Evolutionary conservation across 2,113 vertebrate species (phyloP).

Genomic region (Callospermophilus lateralis): DNA sequence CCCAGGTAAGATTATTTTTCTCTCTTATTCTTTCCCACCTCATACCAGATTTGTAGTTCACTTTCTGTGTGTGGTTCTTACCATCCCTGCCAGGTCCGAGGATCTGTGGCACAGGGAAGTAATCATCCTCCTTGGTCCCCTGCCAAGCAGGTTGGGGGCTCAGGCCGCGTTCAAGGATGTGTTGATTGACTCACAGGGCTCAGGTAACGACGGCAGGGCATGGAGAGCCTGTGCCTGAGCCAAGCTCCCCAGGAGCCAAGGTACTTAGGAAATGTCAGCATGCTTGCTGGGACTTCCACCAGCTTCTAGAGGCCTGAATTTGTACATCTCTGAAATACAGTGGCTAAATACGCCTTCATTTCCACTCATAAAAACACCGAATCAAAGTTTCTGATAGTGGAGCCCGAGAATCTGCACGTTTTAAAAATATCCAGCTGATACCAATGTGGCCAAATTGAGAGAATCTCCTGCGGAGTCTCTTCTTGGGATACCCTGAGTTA

Average conservation of each 20-base stretch:
- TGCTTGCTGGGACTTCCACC: background rate
- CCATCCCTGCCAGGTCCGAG: background rate
- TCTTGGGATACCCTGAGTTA: background rate
- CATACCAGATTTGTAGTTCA: background rate
- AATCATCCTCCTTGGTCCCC: background rate
- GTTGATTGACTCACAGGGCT: background rate
- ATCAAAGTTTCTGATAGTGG: background rate
- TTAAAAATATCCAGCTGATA: background rate
- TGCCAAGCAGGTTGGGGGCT: background rate
- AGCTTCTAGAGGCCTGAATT: background rate
- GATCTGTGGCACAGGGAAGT: background rate
- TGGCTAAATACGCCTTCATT: slow-evolving; percentile 67
- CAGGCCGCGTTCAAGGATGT: background rate
- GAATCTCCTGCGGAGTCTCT: background rate
- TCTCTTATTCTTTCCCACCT: background rate
- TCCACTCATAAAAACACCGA: background rate
- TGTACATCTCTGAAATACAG: background rate
- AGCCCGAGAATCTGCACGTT: background rate
- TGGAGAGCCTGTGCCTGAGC: background rate
- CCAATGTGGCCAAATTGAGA: background rate
- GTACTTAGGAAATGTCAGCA: background rate
- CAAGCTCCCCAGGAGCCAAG: background rate
- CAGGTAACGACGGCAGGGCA: background rate
- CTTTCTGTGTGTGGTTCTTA: background rate
- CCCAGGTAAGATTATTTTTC: background rate